Evolutionary conservation across 2,888 invertebrate species (phyloP).

Genomic region (Aspidiotus destructor): DNA sequence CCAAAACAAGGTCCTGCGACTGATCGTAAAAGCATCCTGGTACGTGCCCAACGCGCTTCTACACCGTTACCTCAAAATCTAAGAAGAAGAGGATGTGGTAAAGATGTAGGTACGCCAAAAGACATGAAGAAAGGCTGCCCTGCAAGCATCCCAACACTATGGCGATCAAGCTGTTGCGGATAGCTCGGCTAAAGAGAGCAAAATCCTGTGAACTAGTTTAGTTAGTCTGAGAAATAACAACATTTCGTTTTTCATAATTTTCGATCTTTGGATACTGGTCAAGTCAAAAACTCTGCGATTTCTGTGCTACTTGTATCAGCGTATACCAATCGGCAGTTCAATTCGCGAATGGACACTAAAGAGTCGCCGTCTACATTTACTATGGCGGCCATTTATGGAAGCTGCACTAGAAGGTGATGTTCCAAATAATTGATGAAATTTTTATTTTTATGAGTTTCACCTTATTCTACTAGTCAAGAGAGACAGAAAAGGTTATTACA

Average conservation of each 20-base stretch:
- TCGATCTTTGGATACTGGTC: background rate
- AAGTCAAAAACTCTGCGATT: background rate
- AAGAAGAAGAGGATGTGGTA: background rate
- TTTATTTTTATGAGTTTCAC: no score
- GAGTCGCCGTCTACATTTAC: no score
- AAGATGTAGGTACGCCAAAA: background rate
- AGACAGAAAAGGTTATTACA: no score
- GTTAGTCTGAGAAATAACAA: background rate
- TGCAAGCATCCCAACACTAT: background rate
- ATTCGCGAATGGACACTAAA: background rate
- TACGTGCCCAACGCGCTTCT: background rate
- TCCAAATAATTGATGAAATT: no score
- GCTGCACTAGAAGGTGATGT: no score
- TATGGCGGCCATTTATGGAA: no score
- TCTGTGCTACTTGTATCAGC: background rate
- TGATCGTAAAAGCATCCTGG: conserved; percentile 5
- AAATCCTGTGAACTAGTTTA: background rate
- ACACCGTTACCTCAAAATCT: background rate
- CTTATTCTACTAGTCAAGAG: no score
- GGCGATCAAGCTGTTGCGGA: background rate
- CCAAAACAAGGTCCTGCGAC: background rate
- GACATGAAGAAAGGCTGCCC: background rate
- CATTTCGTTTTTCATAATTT: background rate
- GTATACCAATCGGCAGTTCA: background rate
- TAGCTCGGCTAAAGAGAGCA: background rate